phyloP scores from a whole-genome alignment of 2,113 vertebrate genomes.

The Gadus chalcogrammus region DNA sequence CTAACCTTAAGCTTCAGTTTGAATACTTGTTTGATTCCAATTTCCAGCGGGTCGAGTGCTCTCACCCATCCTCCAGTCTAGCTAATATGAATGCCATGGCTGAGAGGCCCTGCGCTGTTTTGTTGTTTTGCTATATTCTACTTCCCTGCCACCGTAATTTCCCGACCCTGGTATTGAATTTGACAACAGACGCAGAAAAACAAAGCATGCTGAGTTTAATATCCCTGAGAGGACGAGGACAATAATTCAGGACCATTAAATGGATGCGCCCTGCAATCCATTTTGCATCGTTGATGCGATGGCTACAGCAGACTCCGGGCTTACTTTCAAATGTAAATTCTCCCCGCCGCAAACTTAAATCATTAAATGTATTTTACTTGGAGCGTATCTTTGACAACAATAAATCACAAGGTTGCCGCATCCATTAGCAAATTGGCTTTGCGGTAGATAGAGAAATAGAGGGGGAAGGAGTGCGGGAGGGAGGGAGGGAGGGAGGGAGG shows the following conservation, averaged over 20 bases:
- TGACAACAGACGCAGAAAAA: slow-evolving; percentile 47
- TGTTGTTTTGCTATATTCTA: slow-evolving; percentile 25
- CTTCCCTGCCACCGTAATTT: slow-evolving; percentile 47
- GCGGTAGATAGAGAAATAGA: slow-evolving; percentile 49
- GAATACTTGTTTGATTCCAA: too few species aligned
- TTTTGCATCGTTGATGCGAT: slow-evolving; percentile 67
- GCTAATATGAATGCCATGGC: slow-evolving; percentile 20
- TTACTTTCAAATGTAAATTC: slow-evolving; percentile 69
- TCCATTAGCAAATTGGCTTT: slow-evolving; percentile 74
- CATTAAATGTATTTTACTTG: slow-evolving; percentile 64
- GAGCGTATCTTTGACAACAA: slow-evolving; percentile 68
- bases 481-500: background rate
- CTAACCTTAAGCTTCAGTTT: too few species aligned
- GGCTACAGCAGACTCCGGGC: slow-evolving; percentile 46
- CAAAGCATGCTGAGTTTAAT: slow-evolving; percentile 53
- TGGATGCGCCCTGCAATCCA: slow-evolving; percentile 65
- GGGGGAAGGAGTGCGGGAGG: background rate
- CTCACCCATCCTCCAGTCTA: too few species aligned
- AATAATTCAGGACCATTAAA: slow-evolving; percentile 66
- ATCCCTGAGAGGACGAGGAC: slow-evolving; percentile 57
- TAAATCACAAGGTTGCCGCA: slow-evolving; percentile 73
- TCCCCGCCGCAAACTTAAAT: slow-evolving; percentile 60
- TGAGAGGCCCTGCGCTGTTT: slow-evolving; percentile 26
- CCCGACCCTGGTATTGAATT: slow-evolving; percentile 33
- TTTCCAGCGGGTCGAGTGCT: too few species aligned